Percentiles rank a stretch among this genome's conserved stretches.
phyloP scores from a whole-genome alignment of 53 echinoderm and acorn worm species.

The Zoroaster sp. region DNA sequence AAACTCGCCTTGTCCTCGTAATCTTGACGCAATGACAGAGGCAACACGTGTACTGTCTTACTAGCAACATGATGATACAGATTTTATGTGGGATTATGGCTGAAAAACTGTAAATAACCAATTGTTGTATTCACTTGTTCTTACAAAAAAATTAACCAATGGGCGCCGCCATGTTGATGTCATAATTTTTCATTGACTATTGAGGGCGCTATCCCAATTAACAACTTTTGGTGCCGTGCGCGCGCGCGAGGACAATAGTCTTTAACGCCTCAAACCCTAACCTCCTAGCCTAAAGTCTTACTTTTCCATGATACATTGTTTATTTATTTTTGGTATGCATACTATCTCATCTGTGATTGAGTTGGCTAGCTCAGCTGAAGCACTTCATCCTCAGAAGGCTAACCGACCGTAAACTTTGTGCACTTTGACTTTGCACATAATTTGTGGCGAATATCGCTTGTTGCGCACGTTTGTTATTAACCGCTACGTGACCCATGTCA shows the following conservation, averaged over 20 bases:
- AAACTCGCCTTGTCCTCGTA: not conserved
- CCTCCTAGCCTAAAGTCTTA: not conserved
- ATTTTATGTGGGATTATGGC: not conserved
- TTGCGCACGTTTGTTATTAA: too few relatives aligned
- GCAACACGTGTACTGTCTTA: not conserved
- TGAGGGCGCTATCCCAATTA: conserved; percentile 22
- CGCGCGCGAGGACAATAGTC: not conserved
- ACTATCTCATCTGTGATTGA: too few relatives aligned
- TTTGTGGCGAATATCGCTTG: too few relatives aligned
- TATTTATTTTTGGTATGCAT: too few relatives aligned
- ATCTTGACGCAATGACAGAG: not conserved
- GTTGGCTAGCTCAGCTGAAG: too few relatives aligned
- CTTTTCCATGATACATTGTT: not conserved
- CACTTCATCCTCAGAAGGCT: too few relatives aligned
- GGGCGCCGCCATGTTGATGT: conserved; percentile 21
- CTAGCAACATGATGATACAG: not conserved
- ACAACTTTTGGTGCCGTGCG: too few relatives aligned
- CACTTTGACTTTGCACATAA: too few relatives aligned
- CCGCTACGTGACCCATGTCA: too few relatives aligned
- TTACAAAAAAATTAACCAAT: not conserved
- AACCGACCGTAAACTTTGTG: too few relatives aligned
- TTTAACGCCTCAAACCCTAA: not conserved
- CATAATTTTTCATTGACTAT: not conserved
- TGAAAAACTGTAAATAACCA: not conserved
- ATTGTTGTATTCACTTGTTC: not conserved